Conservation (phyloP, 2,888 invertebrate species). For the Cephus pulcher region DNA sequence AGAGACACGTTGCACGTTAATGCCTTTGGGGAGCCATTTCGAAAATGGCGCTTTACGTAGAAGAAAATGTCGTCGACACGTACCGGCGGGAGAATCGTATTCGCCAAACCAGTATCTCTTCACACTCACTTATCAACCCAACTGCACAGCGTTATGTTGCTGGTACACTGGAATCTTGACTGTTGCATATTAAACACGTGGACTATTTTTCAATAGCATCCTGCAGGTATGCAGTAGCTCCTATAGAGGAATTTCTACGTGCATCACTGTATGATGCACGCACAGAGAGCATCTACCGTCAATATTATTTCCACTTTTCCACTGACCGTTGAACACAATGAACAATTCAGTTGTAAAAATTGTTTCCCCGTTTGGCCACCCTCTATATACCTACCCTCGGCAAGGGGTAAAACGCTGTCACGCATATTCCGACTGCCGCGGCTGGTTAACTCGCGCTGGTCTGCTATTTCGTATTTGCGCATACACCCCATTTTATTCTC, state of each 20-base stretch:
- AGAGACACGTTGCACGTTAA: slow-evolving; percentile 32
- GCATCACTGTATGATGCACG: background rate
- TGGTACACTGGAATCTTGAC: background rate
- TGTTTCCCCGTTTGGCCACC: background rate
- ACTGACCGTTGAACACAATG: background rate
- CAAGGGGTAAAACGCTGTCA: background rate
- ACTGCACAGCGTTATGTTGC: background rate
- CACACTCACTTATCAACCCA: background rate
- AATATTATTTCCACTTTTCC: background rate
- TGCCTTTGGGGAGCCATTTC: slow-evolving; percentile 25
- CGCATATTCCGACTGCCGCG: background rate
- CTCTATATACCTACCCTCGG: background rate
- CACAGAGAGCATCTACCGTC: background rate
- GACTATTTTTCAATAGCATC: background rate
- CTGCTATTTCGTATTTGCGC: background rate
- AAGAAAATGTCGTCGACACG: slow-evolving; percentile 14
- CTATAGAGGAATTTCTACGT: background rate
- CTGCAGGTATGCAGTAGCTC: background rate
- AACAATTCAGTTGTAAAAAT: background rate
- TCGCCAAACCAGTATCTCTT: background rate
- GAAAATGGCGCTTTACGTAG: slow-evolving; percentile 11
- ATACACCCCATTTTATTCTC: background rate
- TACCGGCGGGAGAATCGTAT: background rate
- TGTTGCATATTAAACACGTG: background rate
- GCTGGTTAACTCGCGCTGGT: background rate